Conservation (phyloP, 2,888 invertebrate species). For the Tenthredo amoena region DNA sequence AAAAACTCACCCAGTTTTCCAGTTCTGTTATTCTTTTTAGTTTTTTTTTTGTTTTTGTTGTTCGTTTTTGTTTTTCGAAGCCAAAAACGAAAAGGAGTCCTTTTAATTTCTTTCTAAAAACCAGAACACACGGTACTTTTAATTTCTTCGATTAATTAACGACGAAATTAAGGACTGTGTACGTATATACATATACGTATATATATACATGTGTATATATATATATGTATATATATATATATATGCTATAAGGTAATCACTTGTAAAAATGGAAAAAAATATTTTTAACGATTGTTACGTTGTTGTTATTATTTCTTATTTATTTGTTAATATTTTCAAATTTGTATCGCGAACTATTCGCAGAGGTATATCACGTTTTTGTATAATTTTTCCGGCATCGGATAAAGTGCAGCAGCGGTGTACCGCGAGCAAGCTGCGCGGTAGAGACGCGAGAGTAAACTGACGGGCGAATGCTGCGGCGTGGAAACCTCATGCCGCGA, state of each 20-base stretch:
- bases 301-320: background rate
- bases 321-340: background rate
- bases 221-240: too few species aligned
- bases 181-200: too few species aligned
- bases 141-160: too few species aligned
- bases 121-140: background rate
- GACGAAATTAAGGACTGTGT: too few species aligned
- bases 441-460: slow-evolving; percentile 75
- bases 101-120: background rate
- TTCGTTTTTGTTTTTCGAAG: background rate
- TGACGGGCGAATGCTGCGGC: slow-evolving; percentile 72
- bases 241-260: background rate
- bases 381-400: background rate
- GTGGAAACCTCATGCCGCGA: slow-evolving; percentile 74
- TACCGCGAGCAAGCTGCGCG: slow-evolving; percentile 64
- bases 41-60: background rate
- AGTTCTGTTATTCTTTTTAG: background rate
- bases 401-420: background rate
- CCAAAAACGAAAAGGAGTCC: background rate
- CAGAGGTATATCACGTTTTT: background rate
- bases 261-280: background rate
- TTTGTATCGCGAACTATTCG: background rate
- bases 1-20: background rate
- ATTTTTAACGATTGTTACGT: background rate
- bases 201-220: too few species aligned